A percentile compares a stretch with the other conserved stretches of the same genome.
Evolutionary conservation across 2,888 invertebrate genomes (phyloP).

Genomic region (Cabera pusaria): DNA sequence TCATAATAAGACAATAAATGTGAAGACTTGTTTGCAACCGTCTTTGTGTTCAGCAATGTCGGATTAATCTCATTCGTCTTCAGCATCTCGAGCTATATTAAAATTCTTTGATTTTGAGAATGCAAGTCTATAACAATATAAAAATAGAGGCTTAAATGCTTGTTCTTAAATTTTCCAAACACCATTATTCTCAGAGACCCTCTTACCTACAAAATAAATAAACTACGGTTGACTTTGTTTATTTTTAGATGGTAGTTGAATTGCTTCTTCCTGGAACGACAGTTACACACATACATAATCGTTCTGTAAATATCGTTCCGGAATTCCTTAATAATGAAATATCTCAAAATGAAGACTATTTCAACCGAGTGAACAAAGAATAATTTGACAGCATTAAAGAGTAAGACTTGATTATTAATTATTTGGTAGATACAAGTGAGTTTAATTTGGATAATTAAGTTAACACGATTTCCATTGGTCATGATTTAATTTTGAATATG

Average conservation of each 20-base stretch:
- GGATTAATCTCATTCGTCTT: constrained; percentile 20
- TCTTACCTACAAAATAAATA: constrained; percentile 71
- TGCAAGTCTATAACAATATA: constrained; percentile 38
- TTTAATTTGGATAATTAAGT: constrained; percentile 23
- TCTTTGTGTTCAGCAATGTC: constrained; percentile 22
- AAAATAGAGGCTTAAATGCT: constrained; percentile 41
- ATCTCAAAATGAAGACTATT: too few relatives aligned
- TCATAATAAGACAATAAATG: constrained; percentile 40
- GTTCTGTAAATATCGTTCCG: constrained; percentile 58
- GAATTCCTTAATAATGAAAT: constrained; percentile 34
- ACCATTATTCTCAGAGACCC: constrained; percentile 65
- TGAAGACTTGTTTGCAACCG: constrained; percentile 30
- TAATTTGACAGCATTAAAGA: constrained; percentile 6
- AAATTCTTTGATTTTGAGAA: constrained; percentile 43
- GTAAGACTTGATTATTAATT: constrained; percentile 6
- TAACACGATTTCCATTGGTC: constrained; percentile 27
- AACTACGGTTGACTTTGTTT: constrained; percentile 69
- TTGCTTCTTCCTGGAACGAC: constrained; percentile 70
- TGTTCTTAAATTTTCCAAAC: constrained; percentile 64
- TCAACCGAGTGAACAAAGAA: constrained; percentile 18
- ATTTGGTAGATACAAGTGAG: constrained; percentile 5
- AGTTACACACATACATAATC: constrained; percentile 66
- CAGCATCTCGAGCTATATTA: constrained; percentile 34
- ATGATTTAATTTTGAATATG: constrained; percentile 48
- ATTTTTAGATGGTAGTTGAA: constrained; percentile 72